Evolutionary conservation across 1,140 invertebrate species (phyloP).

Genomic region (Chlorops oryzae): DNA sequence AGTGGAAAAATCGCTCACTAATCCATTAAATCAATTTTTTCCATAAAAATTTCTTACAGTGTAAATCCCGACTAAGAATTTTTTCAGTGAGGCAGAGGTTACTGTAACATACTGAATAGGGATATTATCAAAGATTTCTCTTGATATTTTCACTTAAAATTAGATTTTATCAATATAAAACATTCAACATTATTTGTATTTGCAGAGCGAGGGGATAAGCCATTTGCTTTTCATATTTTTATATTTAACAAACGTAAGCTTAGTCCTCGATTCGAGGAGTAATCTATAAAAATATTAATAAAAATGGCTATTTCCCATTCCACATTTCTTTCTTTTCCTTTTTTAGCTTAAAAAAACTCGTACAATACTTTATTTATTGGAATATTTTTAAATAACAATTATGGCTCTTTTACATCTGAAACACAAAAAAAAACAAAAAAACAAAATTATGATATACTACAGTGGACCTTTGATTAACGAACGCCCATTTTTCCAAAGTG

Average conservation of each 20-base stretch:
- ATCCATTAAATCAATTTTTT: not conserved
- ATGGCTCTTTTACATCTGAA: no score
- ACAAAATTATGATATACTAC: no score
- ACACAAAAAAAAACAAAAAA: no score
- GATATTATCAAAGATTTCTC: slow-evolving; percentile 5
- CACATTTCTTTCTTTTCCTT: no score
- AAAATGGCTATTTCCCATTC: no score
- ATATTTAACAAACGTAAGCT: not conserved
- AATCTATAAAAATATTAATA: not conserved
- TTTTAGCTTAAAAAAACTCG: no score
- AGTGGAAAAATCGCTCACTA: not conserved
- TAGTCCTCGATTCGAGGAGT: not conserved
- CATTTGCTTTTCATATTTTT: not conserved
- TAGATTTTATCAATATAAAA: slow-evolving; percentile 29
- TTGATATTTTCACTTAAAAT: slow-evolving; percentile 22
- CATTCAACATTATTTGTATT: no score
- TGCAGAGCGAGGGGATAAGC: no score
- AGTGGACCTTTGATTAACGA: no score
- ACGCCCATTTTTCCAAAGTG: no score
- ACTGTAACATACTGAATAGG: not conserved
- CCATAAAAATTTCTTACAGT: not conserved
- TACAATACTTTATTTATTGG: no score
- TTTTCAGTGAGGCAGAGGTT: slow-evolving; percentile 12
- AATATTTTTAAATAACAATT: no score
- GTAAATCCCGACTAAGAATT: slow-evolving; percentile 1